These are phyloP conservation scores for Syndactyla subalaris DNA, from an alignment of 2,797 vertebrate genomes.

Conservation along the genomic window DNA sequence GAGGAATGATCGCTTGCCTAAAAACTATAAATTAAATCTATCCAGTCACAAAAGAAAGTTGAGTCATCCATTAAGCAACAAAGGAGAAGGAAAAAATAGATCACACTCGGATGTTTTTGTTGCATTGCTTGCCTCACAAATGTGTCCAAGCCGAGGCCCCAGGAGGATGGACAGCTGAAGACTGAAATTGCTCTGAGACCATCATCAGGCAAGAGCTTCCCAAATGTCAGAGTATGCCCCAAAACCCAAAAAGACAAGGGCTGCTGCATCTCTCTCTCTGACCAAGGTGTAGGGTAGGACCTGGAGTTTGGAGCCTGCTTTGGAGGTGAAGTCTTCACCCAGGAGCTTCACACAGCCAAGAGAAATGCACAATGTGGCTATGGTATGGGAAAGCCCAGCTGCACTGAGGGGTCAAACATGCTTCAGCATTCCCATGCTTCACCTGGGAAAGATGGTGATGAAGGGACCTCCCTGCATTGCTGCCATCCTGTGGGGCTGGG, in stretches of 20 bases:
- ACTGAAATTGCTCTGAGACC: not conserved
- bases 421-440: accelerated
- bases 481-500: accelerated
- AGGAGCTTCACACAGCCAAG: accelerated
- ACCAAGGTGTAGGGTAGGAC: not conserved
- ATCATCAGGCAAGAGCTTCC: not conserved
- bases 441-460: not conserved
- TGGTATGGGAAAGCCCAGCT: accelerated
- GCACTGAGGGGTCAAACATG: not conserved
- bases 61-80: conserved; percentile 67
- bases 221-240: not conserved
- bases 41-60: conserved; percentile 70
- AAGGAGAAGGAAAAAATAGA: conserved; percentile 61
- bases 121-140: conserved; percentile 40
- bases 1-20: conserved; percentile 29
- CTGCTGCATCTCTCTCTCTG: not conserved
- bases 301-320: accelerated
- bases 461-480: accelerated
- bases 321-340: not conserved
- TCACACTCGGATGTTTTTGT: conserved; percentile 55
- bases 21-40: conserved; percentile 74
- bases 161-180: not conserved
- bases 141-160: conserved; percentile 12
- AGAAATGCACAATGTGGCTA: accelerated
- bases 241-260: not conserved